Base-by-base conservation (phyloP, 2,113 vertebrate species). In the Chionis minor region DNA sequence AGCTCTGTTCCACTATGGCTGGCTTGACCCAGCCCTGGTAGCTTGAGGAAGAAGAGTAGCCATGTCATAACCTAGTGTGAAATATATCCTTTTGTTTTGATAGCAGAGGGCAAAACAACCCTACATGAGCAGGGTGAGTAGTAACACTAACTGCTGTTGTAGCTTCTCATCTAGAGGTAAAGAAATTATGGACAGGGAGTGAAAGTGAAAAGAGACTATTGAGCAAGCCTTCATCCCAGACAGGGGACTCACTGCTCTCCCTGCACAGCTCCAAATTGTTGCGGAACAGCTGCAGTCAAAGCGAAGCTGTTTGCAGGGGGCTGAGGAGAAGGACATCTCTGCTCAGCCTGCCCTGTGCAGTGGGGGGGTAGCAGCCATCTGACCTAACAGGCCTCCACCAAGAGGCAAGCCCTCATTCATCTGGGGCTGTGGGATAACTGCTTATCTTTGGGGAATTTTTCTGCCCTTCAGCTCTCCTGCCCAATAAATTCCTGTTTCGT, bases 211-310 rank as follows among this genome's bases (percentile, higher is more conserved):
- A 81, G 38, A 66, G 38, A 61, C 14, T 55, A 13, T 78, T 81
- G 42, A 83, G 21, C 52, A 67, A 66, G 54, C 47, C 32, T 78
- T 78, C 20, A 7, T 86, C 35, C 12, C 40, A n/a, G n/a, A 40
- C 3, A 3, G 18, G 8, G 33, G 9, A 44, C 27, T 91, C 8
- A 1, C 78, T 71, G 67, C 33, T 58, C 24, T 81, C 54, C 26
- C 52, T 49, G 17, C 52, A 86, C 12, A 3, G 12, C 0, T 1
- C 33, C 0, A 1, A 82, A 66, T 3, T 38, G 52, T 38, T 75
- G 52, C 38, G 58, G 42, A 74, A 78, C 1, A 5, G 55, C 1
- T 2, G 51, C 49, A 59, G 40, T 47, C 0, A 1, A 62, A 91
- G 58, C 9, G 6, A 30, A 83, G 45, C 67, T 58, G n/a, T 58